Evolutionary conservation across 2,113 vertebrate genomes (phyloP).

Genomic region (Phrynocephalus versicolor): DNA sequence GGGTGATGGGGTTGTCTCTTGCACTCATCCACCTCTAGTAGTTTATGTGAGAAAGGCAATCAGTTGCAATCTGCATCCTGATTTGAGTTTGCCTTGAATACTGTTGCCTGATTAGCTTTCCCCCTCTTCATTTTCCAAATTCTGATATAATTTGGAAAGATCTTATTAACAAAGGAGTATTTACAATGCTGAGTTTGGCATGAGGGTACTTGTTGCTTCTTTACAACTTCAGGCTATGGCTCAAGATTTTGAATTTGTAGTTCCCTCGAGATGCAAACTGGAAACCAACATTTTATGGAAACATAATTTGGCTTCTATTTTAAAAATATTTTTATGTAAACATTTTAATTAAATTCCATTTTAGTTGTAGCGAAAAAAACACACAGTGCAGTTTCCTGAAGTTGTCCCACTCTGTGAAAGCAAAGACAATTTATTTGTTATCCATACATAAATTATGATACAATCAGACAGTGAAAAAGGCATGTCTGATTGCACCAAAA

Average conservation of each 20-base stretch:
- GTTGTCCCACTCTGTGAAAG: not conserved
- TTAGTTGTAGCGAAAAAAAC: not conserved
- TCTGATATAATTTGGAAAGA: too few species aligned
- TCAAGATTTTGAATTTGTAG: not conserved
- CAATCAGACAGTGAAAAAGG: too few species aligned
- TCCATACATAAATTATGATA: not conserved
- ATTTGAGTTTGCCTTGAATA: not conserved
- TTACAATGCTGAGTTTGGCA: not conserved
- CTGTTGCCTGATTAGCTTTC: not conserved
- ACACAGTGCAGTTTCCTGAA: not conserved
- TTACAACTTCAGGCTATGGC: not conserved
- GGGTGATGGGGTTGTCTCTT: not conserved
- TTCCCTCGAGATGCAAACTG: not conserved
- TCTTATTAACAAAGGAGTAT: not conserved
- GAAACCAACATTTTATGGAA: too few species aligned
- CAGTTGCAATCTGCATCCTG: not conserved
- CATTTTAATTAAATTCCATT: not conserved
- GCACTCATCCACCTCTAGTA: not conserved
- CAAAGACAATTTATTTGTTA: not conserved
- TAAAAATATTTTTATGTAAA: not conserved
- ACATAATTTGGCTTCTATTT: not conserved
- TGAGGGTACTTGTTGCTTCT: not conserved
- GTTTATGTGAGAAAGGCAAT: too few species aligned
- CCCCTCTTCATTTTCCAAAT: too few species aligned
- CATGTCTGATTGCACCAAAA: too few species aligned